Conservation (phyloP, 2,888 invertebrate species). For the Trachelus tabidus region DNA sequence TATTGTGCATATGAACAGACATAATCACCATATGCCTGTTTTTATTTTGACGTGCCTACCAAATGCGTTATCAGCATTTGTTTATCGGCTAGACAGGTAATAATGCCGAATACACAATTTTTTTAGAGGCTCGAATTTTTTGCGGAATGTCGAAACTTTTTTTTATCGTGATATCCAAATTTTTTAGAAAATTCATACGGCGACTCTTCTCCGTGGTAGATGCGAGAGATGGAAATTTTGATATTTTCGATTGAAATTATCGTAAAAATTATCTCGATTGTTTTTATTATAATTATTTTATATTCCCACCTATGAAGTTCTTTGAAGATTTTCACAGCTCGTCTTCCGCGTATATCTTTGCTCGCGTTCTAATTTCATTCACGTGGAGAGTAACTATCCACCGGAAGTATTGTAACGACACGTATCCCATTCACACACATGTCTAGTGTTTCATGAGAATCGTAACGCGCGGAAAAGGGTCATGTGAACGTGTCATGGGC, state of each 20-base stretch:
- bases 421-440: conserved; percentile 56
- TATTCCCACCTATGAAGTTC: not conserved
- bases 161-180: not conserved
- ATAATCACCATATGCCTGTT: not conserved
- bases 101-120: not conserved
- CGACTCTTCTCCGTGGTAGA: not conserved
- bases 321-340: conserved; percentile 1
- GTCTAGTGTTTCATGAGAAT: conserved; percentile 63
- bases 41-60: not conserved
- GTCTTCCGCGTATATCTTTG: conserved; percentile 27
- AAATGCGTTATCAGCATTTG: not conserved
- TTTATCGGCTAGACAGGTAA: not conserved
- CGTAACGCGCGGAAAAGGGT: conserved; percentile 64
- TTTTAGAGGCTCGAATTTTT: not conserved
- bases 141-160: not conserved
- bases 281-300: not conserved
- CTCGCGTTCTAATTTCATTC: conserved; percentile 30
- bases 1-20: not conserved
- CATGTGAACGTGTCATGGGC: conserved; percentile 64
- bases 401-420: conserved; percentile 64
- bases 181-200: not conserved
- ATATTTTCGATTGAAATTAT: not conserved
- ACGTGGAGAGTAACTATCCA: conserved; percentile 43
- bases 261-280: not conserved
- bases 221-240: not conserved